Evolutionary conservation across 2,113 vertebrate species (phyloP).

Genomic region (Sprattus sprattus): DNA sequence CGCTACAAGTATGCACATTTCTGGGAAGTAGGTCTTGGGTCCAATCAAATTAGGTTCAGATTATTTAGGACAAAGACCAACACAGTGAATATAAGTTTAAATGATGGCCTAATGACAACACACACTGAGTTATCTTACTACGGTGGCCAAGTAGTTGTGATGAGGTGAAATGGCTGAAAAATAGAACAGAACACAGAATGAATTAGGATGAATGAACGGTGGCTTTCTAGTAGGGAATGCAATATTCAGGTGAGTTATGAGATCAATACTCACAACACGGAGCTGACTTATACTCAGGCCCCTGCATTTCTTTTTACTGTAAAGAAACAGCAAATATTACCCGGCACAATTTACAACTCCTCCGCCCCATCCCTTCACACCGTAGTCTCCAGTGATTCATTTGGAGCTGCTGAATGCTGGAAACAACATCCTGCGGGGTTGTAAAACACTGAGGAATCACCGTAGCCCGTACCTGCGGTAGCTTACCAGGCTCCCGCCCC

Average conservation of each 20-base stretch:
- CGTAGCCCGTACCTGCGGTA: not conserved
- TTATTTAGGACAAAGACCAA: not conserved
- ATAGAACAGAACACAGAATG: not conserved
- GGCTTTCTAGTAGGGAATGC: not conserved
- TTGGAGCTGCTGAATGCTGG: not conserved
- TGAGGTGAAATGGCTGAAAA: not conserved
- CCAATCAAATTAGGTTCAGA: not conserved
- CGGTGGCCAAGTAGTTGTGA: not conserved
- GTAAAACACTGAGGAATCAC: not conserved
- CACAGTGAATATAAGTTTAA: not conserved
- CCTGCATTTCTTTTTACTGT: not conserved
- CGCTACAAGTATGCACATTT: not conserved
- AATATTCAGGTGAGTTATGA: not conserved
- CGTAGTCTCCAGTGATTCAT: not conserved
- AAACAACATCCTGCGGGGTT: not conserved
- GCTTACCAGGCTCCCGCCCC: not conserved
- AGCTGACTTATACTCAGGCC: not conserved
- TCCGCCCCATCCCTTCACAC: not conserved
- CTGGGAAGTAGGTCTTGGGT: not conserved
- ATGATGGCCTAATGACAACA: not conserved
- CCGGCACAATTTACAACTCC: not conserved
- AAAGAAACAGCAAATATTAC: conserved; percentile 1
- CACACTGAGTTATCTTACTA: not conserved
- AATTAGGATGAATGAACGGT: not conserved
- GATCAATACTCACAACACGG: not conserved